These are phyloP conservation scores for Leptobrachium ailaonicum DNA, from an alignment of 2,113 vertebrate genomes.

Conservation along the genomic window DNA sequence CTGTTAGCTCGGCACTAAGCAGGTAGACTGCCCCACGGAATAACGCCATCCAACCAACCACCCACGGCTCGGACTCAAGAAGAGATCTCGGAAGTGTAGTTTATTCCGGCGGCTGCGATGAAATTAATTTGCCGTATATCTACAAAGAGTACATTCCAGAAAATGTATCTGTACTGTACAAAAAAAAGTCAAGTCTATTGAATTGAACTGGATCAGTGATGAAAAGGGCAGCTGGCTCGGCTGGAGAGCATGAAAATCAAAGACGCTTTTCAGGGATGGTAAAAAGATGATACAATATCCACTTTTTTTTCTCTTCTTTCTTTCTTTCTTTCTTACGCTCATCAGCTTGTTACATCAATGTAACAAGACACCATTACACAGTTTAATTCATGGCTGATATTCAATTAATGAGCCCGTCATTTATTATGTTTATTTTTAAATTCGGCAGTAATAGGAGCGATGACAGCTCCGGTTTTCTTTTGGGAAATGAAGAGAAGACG, in stretches of 20 bases:
- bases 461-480: too few species aligned
- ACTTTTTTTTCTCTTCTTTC: conserved; percentile 39
- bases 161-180: conserved; percentile 37
- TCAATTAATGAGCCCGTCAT: conserved; percentile 28
- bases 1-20: background rate
- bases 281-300: conserved; percentile 37
- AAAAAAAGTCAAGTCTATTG: conserved; percentile 21
- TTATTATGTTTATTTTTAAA: background rate
- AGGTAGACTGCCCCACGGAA: background rate
- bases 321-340: background rate
- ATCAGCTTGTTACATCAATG: conserved; percentile 28
- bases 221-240: conserved; percentile 39
- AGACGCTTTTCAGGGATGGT: conserved; percentile 24
- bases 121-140: conserved; percentile 42
- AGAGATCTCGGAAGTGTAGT: conserved; percentile 16
- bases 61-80: background rate
- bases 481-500: background rate
- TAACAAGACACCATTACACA: conserved; percentile 32
- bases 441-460: too few species aligned
- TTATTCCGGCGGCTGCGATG: conserved; percentile 26
- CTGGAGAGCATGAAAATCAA: conserved; percentile 11
- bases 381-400: conserved; percentile 20
- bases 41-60: background rate
- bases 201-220: conserved; percentile 39
- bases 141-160: conserved; percentile 34